These are phyloP conservation scores for Drosophila niveifrons DNA, from an alignment of 2,888 invertebrate genomes.

Conservation along the genomic window DNA sequence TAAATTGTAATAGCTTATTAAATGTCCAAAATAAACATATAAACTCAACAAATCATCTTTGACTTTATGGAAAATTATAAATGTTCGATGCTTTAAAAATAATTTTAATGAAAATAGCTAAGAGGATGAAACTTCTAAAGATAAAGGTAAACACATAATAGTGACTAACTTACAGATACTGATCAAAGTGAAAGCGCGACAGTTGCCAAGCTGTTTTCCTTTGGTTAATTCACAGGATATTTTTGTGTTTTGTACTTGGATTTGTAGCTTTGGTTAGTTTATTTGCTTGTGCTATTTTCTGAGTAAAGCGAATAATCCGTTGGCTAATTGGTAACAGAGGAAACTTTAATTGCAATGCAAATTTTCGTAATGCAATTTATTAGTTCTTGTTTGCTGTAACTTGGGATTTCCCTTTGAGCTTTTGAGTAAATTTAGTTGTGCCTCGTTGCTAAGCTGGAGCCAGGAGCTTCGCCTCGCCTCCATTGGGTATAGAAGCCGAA, in stretches of 20 bases:
- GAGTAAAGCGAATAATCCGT: background rate
- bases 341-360: constrained; percentile 7
- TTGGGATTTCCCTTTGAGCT: constrained; percentile 10
- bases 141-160: background rate
- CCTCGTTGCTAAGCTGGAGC: background rate
- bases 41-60: no score
- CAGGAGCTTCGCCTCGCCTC: background rate
- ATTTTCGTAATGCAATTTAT: background rate
- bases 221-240: background rate
- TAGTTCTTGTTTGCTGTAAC: background rate
- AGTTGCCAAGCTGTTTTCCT: background rate
- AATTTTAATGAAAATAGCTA: no score
- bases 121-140: background rate
- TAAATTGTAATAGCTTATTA: no score
- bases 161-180: background rate
- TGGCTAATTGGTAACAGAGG: constrained; percentile 1
- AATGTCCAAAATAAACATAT: no score
- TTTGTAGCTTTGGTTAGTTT: background rate
- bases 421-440: constrained; percentile 9
- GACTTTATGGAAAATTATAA: no score
- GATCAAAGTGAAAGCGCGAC: background rate
- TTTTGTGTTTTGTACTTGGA: background rate
- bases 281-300: background rate
- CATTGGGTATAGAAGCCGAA: constrained; percentile 45
- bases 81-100: no score